These are phyloP conservation scores for Epizoanthus rinbou DNA, from an alignment of 92 coral and sea anemone species.

Conservation along the genomic window DNA sequence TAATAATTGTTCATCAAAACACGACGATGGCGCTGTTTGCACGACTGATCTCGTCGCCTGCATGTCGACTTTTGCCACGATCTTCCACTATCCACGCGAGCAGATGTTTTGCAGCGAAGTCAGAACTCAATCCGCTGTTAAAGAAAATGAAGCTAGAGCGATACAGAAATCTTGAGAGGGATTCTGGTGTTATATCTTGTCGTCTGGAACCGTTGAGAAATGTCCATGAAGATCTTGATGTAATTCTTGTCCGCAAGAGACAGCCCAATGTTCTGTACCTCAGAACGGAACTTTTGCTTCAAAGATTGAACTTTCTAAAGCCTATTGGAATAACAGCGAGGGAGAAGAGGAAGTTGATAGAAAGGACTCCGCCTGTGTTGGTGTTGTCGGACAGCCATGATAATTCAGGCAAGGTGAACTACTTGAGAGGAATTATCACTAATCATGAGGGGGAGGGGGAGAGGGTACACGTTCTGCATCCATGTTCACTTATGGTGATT, in stretches of 20 bases:
- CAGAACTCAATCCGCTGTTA: constrained; percentile 57
- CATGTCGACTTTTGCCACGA: background rate
- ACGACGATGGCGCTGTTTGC: constrained; percentile 1
- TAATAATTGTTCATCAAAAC: background rate
- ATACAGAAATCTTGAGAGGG: constrained; percentile 55
- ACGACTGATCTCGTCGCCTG: background rate
- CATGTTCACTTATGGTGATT: constrained; percentile 58
- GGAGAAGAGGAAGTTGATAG: constrained; percentile 76
- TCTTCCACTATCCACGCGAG: background rate
- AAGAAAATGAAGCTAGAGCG: constrained; percentile 69
- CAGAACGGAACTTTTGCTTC: constrained; percentile 72
- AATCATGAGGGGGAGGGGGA: constrained; percentile 43
- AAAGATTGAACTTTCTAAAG: constrained; percentile 67
- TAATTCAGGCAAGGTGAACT: constrained; percentile 53
- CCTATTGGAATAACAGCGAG: constrained; percentile 68
- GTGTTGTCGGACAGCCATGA: constrained; percentile 46
- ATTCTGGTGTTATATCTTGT: constrained; percentile 1
- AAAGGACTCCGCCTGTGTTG: constrained; percentile 73
- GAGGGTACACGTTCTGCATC: constrained; percentile 67
- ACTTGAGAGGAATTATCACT: constrained; percentile 66
- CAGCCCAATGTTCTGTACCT: constrained; percentile 78
- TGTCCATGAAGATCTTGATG: constrained; percentile 71
- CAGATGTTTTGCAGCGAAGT: constrained; percentile 28
- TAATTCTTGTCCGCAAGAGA: constrained; percentile 59
- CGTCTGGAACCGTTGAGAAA: constrained; percentile 69